phyloP scores from a whole-genome alignment of 2,888 invertebrate species.

The Xestia xanthographa region DNA sequence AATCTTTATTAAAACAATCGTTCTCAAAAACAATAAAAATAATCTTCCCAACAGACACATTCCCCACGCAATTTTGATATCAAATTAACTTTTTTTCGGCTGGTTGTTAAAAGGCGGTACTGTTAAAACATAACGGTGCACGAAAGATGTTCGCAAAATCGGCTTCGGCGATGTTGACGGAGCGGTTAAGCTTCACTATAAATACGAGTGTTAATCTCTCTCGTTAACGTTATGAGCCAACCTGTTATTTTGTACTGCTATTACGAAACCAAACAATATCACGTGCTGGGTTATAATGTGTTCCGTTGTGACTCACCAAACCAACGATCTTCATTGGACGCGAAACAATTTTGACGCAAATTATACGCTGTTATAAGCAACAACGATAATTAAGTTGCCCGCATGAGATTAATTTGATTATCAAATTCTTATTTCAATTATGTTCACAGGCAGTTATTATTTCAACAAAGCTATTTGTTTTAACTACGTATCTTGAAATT shows the following conservation, averaged over 20 bases:
- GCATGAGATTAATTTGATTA: constrained; percentile 87
- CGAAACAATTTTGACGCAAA: constrained; percentile 89
- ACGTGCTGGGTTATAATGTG: constrained; percentile 78
- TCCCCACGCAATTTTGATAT: constrained; percentile 44
- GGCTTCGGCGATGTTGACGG: constrained; percentile 49
- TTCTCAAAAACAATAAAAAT: constrained; percentile 50
- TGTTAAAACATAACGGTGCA: constrained; percentile 64
- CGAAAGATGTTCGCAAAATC: constrained; percentile 60
- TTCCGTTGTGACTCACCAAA: constrained; percentile 78
- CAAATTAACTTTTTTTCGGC: constrained; percentile 56
- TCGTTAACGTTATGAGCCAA: constrained; percentile 83
- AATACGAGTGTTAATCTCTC: constrained; percentile 79
- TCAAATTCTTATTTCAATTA: constrained; percentile 88
- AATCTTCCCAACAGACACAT: constrained; percentile 34
- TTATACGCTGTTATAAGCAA: constrained; percentile 86
- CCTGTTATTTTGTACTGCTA: constrained; percentile 85
- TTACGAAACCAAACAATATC: constrained; percentile 88
- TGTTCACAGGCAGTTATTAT: constrained; percentile 83
- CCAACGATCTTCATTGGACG: constrained; percentile 85
- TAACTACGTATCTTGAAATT: constrained; percentile 70
- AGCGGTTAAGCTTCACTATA: constrained; percentile 66
- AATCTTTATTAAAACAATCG: constrained; percentile 11
- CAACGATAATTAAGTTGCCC: constrained; percentile 87
- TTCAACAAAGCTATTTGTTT: constrained; percentile 81
- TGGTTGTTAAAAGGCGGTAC: constrained; percentile 58